These are phyloP conservation scores for Sitta europaea DNA, from an alignment of 2,113 vertebrate species.

Conservation along the genomic window DNA sequence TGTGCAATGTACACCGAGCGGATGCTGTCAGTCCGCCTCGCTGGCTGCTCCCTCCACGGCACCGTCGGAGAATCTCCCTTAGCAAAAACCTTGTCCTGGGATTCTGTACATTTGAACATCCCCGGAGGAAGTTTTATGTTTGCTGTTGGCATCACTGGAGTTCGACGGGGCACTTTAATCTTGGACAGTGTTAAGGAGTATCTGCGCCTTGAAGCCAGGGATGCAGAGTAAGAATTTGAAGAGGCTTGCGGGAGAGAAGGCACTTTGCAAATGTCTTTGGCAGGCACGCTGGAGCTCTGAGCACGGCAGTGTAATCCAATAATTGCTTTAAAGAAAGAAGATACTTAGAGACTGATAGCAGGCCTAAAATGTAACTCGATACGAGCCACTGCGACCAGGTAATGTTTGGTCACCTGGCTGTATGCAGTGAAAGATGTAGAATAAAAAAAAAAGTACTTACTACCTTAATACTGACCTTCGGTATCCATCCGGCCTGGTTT, in stretches of 20 bases:
- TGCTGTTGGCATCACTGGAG: conserved; percentile 79
- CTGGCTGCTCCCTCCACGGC: conserved; percentile 73
- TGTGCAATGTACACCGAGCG: conserved; percentile 81
- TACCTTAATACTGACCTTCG: conserved; percentile 90
- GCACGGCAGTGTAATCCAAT: conserved; percentile 16
- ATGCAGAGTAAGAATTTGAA: background rate
- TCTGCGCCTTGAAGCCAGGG: conserved; percentile 43
- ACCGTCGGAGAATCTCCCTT: background rate
- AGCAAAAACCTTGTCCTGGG: background rate
- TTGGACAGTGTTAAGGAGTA: conserved; percentile 66
- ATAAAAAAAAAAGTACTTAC: conserved; percentile 42
- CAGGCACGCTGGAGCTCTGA: conserved; percentile 8
- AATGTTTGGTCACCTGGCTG: background rate
- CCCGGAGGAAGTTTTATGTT: conserved; percentile 84
- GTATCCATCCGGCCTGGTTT: conserved; percentile 66
- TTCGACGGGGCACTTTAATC: conserved; percentile 76
- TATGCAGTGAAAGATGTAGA: background rate
- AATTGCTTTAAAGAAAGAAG: conserved; percentile 72
- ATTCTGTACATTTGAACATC: conserved; percentile 48
- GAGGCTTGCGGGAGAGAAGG: conserved; percentile 11
- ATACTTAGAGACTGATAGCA: conserved; percentile 31
- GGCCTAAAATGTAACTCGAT: background rate
- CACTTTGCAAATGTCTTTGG: conserved; percentile 41
- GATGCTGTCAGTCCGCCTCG: conserved; percentile 82
- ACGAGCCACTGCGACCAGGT: background rate